Evolutionary conservation across 1,140 invertebrate genomes (phyloP), one percentile per base, ranked within the genome.

Genomic region (Drosophila parvula): DNA sequence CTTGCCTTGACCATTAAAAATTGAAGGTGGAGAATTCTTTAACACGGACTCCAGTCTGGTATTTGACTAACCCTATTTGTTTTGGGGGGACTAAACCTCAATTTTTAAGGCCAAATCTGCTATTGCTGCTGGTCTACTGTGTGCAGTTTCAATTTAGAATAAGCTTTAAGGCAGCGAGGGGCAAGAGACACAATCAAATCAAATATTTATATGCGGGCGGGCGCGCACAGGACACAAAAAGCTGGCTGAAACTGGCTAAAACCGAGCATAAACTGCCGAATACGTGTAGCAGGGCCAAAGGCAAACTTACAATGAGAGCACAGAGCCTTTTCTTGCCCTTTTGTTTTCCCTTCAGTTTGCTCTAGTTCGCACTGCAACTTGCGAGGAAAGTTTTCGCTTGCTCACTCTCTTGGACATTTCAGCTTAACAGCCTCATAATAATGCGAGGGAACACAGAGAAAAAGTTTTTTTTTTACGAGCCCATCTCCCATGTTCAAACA

Each of bases 151-250:
- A 61, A 51, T 79, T 84, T 64, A 34, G 55, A 81, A 73, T 58
- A 40, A 65, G 68, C 71, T 77, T 38, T 27, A 34, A 59, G 56
- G 50, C 57, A 36, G 47, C 12, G 45, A 16, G 10, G 36, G n/a
- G 10, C n/a, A 6, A 4, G 6, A 68, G 58, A 78, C 67, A 83
- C 81, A 83, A 84, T 83, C 74, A 85, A 84, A 86, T 85, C 78
- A 85, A 85, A 85, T 85, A 85, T 85, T 85, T 85, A 85, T 85
- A 86, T 85, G 81, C 81, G 82, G 81, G 81, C 81, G 53, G 27
- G 81, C 68, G 41, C 12, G 32, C 34, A 43, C 28, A 63, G 51
- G 51, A 70, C 65, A 59, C 43, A 82, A 61, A 41, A 74, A 65
- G 70, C 60, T 65, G 77, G 62, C 59, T 65, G 81, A 61, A 69